Evolutionary conservation across 2,797 vertebrate species (phyloP).

Genomic region (Lacerta bilineata): DNA sequence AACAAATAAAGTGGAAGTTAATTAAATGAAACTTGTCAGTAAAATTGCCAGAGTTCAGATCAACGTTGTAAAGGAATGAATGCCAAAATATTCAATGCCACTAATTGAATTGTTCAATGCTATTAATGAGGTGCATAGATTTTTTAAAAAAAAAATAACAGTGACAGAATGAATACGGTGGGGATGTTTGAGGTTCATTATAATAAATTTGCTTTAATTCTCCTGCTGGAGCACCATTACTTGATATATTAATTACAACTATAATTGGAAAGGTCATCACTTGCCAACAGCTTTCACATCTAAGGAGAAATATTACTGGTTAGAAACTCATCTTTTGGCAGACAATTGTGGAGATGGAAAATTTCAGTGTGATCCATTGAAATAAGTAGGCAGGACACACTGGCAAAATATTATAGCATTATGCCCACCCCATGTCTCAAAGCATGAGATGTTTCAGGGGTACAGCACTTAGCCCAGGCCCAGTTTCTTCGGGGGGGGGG

Average conservation of each 20-base stretch:
- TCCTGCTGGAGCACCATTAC: conserved; percentile 22
- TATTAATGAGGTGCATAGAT: not conserved
- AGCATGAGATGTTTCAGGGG: too few relatives aligned
- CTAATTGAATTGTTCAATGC: not conserved
- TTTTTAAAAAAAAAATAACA: not conserved
- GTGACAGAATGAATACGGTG: not conserved
- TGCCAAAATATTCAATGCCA: not conserved
- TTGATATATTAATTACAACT: conserved; percentile 7
- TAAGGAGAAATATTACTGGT: not conserved
- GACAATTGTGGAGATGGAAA: not conserved
- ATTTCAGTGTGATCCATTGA: not conserved
- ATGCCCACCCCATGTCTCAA: too few relatives aligned
- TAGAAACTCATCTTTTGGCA: fast-evolving
- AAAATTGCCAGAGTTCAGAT: not conserved
- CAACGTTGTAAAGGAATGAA: not conserved
- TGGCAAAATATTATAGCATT: conserved; percentile 23
- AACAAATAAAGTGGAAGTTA: not conserved
- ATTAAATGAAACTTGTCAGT: not conserved
- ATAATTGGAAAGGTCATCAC: conserved; percentile 20
- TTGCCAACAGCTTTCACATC: conserved; percentile 29
- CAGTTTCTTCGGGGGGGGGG: too few relatives aligned
- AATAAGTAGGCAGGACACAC: not conserved
- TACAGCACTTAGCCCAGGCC: too few relatives aligned
- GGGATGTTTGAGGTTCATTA: conserved; percentile 13
- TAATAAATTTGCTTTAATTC: conserved; percentile 40